A percentile compares a stretch with the other conserved stretches of the same genome.
Evolutionary conservation across 2,113 vertebrate species (phyloP).

Genomic region (Eulacestoma nigropectus): DNA sequence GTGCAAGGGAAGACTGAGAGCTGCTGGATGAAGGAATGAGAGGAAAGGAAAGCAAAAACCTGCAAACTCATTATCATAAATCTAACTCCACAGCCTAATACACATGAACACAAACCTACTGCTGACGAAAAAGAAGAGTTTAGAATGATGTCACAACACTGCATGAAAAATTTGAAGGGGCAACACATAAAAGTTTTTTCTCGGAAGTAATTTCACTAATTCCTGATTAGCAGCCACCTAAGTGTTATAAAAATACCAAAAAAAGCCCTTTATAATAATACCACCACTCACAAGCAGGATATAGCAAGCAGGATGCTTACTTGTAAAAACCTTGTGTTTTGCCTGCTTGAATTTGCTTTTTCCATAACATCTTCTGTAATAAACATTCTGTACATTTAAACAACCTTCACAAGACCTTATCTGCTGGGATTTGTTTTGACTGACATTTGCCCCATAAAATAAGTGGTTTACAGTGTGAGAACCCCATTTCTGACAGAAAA

Average conservation of each 20-base stretch:
- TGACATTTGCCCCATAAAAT: neutral
- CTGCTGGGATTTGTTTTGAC: neutral
- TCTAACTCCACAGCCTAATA: neutral
- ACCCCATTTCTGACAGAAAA: neutral
- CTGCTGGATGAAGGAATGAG: neutral
- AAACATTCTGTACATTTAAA: neutral
- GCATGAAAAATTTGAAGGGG: neutral
- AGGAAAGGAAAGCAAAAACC: neutral
- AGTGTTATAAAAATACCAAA: neutral
- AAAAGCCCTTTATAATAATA: conserved; percentile 1
- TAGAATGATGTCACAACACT: neutral
- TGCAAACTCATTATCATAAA: neutral
- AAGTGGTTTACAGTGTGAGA: neutral
- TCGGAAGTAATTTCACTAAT: neutral
- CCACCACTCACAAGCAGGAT: neutral
- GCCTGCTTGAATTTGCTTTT: neutral
- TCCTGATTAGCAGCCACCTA: neutral
- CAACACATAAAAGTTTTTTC: neutral
- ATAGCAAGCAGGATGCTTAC: neutral
- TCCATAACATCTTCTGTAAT: neutral
- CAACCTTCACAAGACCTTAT: neutral
- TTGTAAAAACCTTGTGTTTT: neutral
- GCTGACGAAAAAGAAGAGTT: neutral
- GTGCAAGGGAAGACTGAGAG: neutral
- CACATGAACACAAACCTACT: neutral